phyloP scores from a whole-genome alignment of 2,888 invertebrate species.

The Hypomecis punctinalis region DNA sequence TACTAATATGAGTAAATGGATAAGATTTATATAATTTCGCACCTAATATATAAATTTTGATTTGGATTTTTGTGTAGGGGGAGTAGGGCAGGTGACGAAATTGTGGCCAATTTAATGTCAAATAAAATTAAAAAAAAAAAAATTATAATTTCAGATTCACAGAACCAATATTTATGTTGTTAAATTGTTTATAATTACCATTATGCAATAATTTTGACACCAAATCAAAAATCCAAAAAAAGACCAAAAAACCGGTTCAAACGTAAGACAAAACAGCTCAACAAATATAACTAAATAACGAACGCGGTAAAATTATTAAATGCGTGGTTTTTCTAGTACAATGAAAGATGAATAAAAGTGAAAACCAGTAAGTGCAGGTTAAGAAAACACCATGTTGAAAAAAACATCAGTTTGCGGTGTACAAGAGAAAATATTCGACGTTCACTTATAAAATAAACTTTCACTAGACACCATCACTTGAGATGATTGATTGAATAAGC shows the following conservation, averaged over 20 bases:
- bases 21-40: too few relatives aligned
- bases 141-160: too few relatives aligned
- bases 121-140: too few relatives aligned
- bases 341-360: slow-evolving; percentile 54
- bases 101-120: too few relatives aligned
- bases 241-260: background rate
- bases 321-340: background rate
- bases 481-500: slow-evolving; percentile 11
- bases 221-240: too few relatives aligned
- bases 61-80: too few relatives aligned
- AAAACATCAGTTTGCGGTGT: slow-evolving; percentile 53
- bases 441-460: slow-evolving; percentile 44
- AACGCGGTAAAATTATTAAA: background rate
- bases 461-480: slow-evolving; percentile 40
- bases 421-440: slow-evolving; percentile 51
- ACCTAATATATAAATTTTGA: too few relatives aligned
- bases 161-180: too few relatives aligned
- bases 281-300: background rate
- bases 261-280: background rate
- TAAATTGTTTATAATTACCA: too few relatives aligned
- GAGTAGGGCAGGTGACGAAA: too few relatives aligned
- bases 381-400: slow-evolving; percentile 56
- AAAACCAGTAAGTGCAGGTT: slow-evolving; percentile 51
- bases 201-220: too few relatives aligned
- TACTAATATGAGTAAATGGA: too few relatives aligned